Evolutionary conservation across 2,113 vertebrate genomes (phyloP), one percentile per base, ranked within the genome.

Genomic region (Nesogale talazaci): DNA sequence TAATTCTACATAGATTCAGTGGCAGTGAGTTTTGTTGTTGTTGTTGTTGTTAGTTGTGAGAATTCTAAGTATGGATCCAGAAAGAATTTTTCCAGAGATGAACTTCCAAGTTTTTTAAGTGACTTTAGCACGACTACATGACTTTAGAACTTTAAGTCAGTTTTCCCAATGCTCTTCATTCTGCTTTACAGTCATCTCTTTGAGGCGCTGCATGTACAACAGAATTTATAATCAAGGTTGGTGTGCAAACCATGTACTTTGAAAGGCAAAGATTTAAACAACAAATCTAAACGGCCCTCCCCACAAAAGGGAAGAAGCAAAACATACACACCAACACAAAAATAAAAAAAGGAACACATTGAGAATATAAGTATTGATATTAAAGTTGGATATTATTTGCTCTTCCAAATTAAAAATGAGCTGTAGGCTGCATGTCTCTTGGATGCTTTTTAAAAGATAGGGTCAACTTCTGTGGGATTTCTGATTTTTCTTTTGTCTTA

Each of bases 401-500:
- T 2, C 2, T 56, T 38, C 7, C 5, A 20, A n/a, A 63, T 23
- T 65, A 63, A 81, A 61, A 23, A 61, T 19, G 67, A 61, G 20
- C 11, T 76, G 1, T 67, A 25, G 3, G 15, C 36, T 20, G 7
- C 38, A 11, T 81, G 11, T 31, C 61, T 42, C n/a, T 14, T 46
- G 8, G 12, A 5, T 63, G 29, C 10, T 52, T 52, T 65, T 86
- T 70, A 79, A 74, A 46, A 16, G 14, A 6, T 69, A 75, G 10
- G 57, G 0, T 70, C 61, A 14, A 16, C 8, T 17, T 52, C n/a
- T 14, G 65, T 19, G 65, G 5, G 14, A 61, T 92, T 87, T 79
- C 67, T 83, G 31, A 79, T 29, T 69, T 94, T 72, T 88, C 20
- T 20, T 79, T 80, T 92, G 42, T 22, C 27, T 89, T 77, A 76